Evolutionary conservation across 2,888 invertebrate species (phyloP).

Genomic region (Thera britannica): DNA sequence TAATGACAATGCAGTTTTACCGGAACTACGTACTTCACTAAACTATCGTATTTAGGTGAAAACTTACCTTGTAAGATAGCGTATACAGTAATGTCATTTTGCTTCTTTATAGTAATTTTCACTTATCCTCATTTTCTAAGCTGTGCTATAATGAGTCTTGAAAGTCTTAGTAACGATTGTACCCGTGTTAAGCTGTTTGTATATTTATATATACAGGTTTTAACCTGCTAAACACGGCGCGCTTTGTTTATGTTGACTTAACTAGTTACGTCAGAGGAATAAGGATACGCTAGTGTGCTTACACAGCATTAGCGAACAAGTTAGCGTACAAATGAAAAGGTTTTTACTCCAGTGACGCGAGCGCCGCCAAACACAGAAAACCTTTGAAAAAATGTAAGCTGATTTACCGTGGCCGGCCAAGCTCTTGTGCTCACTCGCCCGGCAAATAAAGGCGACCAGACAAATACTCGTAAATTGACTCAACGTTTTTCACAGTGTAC

Average conservation of each 20-base stretch:
- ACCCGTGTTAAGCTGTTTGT: neutral
- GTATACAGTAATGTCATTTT: too few species aligned
- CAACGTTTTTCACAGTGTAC: slow-evolving; percentile 78
- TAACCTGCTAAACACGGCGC: slow-evolving; percentile 18
- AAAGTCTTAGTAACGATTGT: neutral
- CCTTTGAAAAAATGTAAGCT: slow-evolving; percentile 83
- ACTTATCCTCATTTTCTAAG: slow-evolving; percentile 10
- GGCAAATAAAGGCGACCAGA: slow-evolving; percentile 83
- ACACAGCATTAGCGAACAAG: slow-evolving; percentile 56
- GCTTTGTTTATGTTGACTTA: slow-evolving; percentile 31
- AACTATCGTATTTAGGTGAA: slow-evolving; percentile 38
- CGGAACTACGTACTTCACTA: slow-evolving; percentile 9
- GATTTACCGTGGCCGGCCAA: slow-evolving; percentile 77
- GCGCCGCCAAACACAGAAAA: slow-evolving; percentile 78
- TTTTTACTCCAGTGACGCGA: slow-evolving; percentile 73
- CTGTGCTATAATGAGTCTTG: slow-evolving; percentile 5
- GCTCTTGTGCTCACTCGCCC: slow-evolving; percentile 74
- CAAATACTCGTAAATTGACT: slow-evolving; percentile 83
- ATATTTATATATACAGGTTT: slow-evolving; percentile 4
- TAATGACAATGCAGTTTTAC: slow-evolving; percentile 46
- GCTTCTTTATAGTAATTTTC: neutral
- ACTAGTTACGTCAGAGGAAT: slow-evolving; percentile 26
- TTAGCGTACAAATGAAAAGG: slow-evolving; percentile 68
- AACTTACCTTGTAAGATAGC: slow-evolving; percentile 37
- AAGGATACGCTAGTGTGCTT: slow-evolving; percentile 28